phyloP scores from a whole-genome alignment of 2,888 invertebrate genomes.

The Meghimatium bilineatum region DNA sequence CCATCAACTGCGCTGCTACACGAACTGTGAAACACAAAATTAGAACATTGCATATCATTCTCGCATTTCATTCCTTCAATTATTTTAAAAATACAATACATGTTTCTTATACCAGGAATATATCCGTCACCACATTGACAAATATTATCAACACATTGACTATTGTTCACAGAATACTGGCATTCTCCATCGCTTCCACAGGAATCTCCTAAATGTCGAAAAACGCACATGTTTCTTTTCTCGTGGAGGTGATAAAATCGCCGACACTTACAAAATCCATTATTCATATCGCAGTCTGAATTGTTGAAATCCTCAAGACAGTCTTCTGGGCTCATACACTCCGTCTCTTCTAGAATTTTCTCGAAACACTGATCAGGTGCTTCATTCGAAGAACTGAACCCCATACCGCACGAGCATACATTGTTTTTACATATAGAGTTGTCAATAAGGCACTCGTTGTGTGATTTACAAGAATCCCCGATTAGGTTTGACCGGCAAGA shows the following conservation, averaged over 20 bases:
- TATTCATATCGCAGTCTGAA: background rate
- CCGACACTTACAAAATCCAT: background rate
- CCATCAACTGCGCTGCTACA: background rate
- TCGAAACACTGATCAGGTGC: background rate
- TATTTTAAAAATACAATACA: background rate
- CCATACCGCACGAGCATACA: background rate
- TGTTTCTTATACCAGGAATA: background rate
- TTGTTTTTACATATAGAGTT: background rate
- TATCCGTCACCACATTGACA: background rate
- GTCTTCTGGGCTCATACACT: background rate
- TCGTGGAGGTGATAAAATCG: background rate
- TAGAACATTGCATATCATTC: background rate
- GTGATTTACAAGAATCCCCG: background rate
- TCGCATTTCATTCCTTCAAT: conserved; percentile 6
- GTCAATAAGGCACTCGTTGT: background rate
- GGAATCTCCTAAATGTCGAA: background rate
- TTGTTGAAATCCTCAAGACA: conserved; percentile 23
- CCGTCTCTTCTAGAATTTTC: background rate
- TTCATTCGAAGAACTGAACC: background rate
- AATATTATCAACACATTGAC: background rate
- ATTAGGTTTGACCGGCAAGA: background rate
- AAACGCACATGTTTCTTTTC: background rate
- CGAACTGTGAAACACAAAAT: background rate
- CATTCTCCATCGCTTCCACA: background rate
- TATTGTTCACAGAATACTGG: background rate